Evolutionary conservation across 2,888 invertebrate genomes (phyloP).

Genomic region (Notocelia uddmanniana): DNA sequence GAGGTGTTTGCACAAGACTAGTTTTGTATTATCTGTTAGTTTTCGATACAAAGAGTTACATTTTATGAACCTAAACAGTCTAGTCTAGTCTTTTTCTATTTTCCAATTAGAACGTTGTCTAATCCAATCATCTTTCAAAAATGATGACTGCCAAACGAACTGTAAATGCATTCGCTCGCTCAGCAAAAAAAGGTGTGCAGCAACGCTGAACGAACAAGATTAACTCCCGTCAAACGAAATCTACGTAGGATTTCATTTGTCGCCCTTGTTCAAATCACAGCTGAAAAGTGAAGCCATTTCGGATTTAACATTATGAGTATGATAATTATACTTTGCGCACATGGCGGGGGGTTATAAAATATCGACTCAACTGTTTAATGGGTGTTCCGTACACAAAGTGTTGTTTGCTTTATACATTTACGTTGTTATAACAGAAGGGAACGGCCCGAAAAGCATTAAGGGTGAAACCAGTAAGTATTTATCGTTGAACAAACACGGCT

Average conservation of each 20-base stretch:
- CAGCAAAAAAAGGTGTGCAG: conserved; percentile 8
- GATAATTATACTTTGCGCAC: conserved; percentile 40
- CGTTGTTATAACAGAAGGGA: conserved; percentile 45
- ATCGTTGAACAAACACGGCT: conserved; percentile 24
- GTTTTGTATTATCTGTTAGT: no score
- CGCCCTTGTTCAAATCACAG: conserved; percentile 33
- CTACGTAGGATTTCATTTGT: conserved; percentile 52
- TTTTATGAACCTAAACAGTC: no score
- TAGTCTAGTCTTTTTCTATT: not conserved
- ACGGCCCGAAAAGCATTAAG: conserved; percentile 37
- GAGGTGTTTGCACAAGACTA: no score
- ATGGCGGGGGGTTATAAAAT: conserved; percentile 37
- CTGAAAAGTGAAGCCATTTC: conserved; percentile 38
- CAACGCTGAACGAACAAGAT: conserved; percentile 53
- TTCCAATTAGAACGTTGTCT: not conserved
- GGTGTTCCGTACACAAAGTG: conserved; percentile 34
- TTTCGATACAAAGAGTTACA: no score
- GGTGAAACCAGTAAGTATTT: conserved; percentile 32
- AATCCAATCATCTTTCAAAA: conserved; percentile 3
- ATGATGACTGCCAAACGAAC: conserved; percentile 26
- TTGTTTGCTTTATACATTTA: conserved; percentile 44
- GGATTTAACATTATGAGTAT: conserved; percentile 22
- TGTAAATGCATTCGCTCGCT: conserved; percentile 28
- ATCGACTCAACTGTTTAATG: conserved; percentile 40
- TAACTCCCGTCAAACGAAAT: conserved; percentile 48